A percentile compares a stretch with the other conserved stretches of the same genome.
Evolutionary conservation across 2,888 invertebrate genomes (phyloP).

Genomic region (Rhopalosiphum nymphaeae): DNA sequence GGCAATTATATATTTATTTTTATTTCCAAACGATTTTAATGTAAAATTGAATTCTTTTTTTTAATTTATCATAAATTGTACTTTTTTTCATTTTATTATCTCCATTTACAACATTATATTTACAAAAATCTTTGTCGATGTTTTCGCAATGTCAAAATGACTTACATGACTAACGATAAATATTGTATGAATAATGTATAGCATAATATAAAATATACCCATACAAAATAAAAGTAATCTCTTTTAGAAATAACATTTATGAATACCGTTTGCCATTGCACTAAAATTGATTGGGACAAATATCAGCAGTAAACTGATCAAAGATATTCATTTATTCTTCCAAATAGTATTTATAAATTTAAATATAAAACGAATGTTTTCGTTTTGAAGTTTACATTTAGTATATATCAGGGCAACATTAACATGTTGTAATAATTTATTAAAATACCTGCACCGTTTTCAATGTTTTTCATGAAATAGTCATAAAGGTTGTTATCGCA

Average conservation of each 20-base stretch:
- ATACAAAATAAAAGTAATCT: neutral
- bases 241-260: neutral
- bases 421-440: constrained; percentile 4
- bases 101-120: neutral
- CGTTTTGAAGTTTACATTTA: neutral
- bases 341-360: neutral
- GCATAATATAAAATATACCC: neutral
- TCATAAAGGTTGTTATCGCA: neutral
- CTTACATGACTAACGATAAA: neutral
- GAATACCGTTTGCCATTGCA: neutral
- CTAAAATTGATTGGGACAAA: neutral
- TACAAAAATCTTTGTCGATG: neutral
- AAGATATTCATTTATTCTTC: neutral
- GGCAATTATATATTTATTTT: neutral
- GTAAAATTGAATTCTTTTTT: neutral
- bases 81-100: neutral
- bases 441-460: neutral
- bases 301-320: neutral
- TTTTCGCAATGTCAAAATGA: neutral
- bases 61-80: neutral
- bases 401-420: neutral
- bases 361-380: neutral
- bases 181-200: neutral
- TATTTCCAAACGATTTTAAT: neutral
- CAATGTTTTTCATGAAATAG: constrained; percentile 2